Base-by-base conservation (phyloP, 2,888 invertebrate genomes). In the Orthonevra nobilis region DNA sequence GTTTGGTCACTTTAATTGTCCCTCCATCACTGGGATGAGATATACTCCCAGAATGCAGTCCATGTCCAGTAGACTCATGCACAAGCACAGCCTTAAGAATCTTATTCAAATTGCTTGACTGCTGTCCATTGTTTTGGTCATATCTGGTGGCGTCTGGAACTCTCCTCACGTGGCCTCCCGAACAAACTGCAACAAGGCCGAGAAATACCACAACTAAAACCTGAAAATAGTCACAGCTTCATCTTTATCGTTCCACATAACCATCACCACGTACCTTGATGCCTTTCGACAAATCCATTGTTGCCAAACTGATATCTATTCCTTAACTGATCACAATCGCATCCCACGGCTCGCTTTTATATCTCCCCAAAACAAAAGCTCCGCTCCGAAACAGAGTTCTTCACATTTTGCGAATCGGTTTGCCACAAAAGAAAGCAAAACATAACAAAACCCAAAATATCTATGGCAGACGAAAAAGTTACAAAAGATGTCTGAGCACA, bases 311-410 rank as follows among this genome's bases (percentile, higher is more conserved):
- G 19, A 40, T 54, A 61, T 48, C 15, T 10, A 48, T 54, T 48
- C n/a, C 30, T 44, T 40, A 17, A 69, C 68, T 74, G 54, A 54
- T 48, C 32, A 12, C 7, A 26, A 14, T 19, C 5, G 38, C 32
- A 40, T 34, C 54, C 10, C 40, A 46, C 30, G 30, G 46, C 58
- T 50, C 26, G 52, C 60, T 74, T 74, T 69, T 74, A 74, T 69
- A 74, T 61, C 60, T 46, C n/a, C n/a, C n/a, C n/a, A n/a, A n/a
- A n/a, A n/a, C n/a, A n/a, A n/a, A n/a, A n/a, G n/a, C n/a, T n/a
- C n/a, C n/a, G n/a, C n/a, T n/a, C 34, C 10, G 34, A 44, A 36
- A 10, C 15, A 40, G 38, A 54, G 5, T 42, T 42, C 42, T 44
- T 34, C 20, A 14, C 34, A 44, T 60, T 74, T 58, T 14, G 68